phyloP scores from a whole-genome alignment of 1,140 invertebrate species.

The Macrobrachium nipponense region DNA sequence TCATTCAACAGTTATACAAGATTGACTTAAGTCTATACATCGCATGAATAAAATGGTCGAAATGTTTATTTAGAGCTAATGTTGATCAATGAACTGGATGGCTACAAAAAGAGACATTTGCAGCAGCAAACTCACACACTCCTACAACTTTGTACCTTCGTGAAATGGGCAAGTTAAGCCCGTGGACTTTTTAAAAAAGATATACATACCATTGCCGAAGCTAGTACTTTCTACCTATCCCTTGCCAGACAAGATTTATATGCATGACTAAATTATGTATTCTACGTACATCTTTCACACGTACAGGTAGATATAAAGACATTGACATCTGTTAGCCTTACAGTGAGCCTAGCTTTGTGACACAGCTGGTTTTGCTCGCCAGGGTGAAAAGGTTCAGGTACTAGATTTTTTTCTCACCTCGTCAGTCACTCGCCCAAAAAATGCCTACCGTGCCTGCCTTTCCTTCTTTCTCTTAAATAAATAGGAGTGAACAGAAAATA shows the following conservation, averaged over 20 bases:
- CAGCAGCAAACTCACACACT: slow-evolving; percentile 12
- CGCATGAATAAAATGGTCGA: slow-evolving; percentile 14
- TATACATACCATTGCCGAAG: slow-evolving; percentile 22
- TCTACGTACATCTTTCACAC: background rate
- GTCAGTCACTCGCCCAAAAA: too few relatives aligned
- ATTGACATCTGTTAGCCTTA: too few relatives aligned
- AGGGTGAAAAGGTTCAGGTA: too few relatives aligned
- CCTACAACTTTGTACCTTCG: slow-evolving; percentile 22
- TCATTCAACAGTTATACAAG: background rate
- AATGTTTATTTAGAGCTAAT: background rate
- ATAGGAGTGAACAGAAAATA: too few relatives aligned
- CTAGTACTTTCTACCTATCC: too few relatives aligned
- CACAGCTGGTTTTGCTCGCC: too few relatives aligned
- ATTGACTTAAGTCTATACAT: slow-evolving; percentile 15
- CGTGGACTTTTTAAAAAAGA: slow-evolving; percentile 11
- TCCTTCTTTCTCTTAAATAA: too few relatives aligned
- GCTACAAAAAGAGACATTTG: slow-evolving; percentile 3
- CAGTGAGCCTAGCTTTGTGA: too few relatives aligned
- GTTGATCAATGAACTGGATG: slow-evolving; percentile 27
- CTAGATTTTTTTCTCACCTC: too few relatives aligned
- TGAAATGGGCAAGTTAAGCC: background rate
- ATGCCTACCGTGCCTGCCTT: too few relatives aligned
- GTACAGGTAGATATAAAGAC: too few relatives aligned
- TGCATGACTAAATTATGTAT: background rate
- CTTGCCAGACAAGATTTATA: background rate